Evolutionary conservation across 2,113 vertebrate species (phyloP).

Genomic region (Oncorhynchus masou): DNA sequence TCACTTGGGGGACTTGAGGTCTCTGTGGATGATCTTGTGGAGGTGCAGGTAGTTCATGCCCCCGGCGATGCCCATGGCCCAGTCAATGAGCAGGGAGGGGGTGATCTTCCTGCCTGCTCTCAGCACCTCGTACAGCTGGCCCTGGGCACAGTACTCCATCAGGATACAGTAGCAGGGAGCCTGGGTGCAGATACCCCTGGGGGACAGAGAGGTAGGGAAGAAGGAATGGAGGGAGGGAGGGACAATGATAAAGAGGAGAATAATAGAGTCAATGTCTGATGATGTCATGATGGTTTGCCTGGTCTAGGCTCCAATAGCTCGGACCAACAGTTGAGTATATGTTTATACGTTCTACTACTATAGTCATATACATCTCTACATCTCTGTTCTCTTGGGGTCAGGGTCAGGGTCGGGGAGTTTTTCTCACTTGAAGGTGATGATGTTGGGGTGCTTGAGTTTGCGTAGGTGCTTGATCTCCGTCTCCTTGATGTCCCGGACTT

Average conservation of each 20-base stretch:
- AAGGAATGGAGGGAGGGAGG: not conserved
- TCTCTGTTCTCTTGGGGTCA: not conserved
- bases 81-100: conserved; percentile 91
- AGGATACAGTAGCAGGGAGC: conserved; percentile 98
- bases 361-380: not conserved
- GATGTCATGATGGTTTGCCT: not conserved
- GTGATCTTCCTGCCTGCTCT: conserved; percentile 92
- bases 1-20: conserved; percentile 98
- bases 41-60: conserved; percentile 99
- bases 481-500: conserved; percentile 92
- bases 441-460: conserved; percentile 94
- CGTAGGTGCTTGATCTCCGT: conserved; percentile 93
- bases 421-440: conserved; percentile 96
- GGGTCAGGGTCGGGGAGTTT: not conserved
- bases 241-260: conserved; percentile 21
- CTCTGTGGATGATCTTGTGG: conserved; percentile 98
- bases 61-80: conserved; percentile 97
- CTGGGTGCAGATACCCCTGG: conserved; percentile 95
- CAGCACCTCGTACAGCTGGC: conserved; percentile 96
- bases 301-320: not conserved
- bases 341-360: too few relatives aligned
- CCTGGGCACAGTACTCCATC: conserved; percentile 99
- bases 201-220: not conserved
- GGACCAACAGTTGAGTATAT: not conserved
- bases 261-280: not conserved